Percentiles rank a stretch among this genome's conserved stretches.
Conservation (phyloP, 2,797 vertebrate genomes). For the Choloepus didactylus region DNA sequence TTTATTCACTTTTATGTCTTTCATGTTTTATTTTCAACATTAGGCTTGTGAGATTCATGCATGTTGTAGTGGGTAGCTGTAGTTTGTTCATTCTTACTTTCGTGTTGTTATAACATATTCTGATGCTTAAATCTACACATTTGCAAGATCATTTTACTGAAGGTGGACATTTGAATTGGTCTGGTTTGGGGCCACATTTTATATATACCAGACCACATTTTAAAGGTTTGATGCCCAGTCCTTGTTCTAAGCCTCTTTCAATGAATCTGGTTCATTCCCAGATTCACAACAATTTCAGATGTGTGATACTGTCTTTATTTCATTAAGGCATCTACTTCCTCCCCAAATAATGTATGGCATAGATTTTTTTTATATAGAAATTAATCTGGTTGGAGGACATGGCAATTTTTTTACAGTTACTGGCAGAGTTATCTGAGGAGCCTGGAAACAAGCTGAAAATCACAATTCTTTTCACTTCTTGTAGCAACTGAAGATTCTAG, state of each 20-base stretch:
- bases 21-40: neutral
- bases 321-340: neutral
- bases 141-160: neutral
- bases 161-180: neutral
- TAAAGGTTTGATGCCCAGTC: neutral
- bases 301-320: slow-evolving; percentile 8
- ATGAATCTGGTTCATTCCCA: neutral
- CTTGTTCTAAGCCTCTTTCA: neutral
- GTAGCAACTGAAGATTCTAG: neutral
- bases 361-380: neutral
- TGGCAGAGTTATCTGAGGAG: neutral
- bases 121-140: neutral
- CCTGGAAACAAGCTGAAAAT: neutral
- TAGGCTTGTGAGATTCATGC: neutral
- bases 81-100: neutral
- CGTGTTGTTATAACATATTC: neutral
- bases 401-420: neutral
- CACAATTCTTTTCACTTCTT: neutral
- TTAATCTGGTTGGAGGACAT: neutral
- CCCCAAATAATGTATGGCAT: neutral
- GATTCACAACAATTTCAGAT: neutral
- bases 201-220: neutral
- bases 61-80: neutral
- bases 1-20: neutral
- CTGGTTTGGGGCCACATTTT: neutral